A percentile compares a stretch with the other conserved stretches of the same genome.
These are phyloP conservation scores for Gallinago stenura DNA, from an alignment of 2,797 vertebrate genomes.

Conservation along the genomic window DNA sequence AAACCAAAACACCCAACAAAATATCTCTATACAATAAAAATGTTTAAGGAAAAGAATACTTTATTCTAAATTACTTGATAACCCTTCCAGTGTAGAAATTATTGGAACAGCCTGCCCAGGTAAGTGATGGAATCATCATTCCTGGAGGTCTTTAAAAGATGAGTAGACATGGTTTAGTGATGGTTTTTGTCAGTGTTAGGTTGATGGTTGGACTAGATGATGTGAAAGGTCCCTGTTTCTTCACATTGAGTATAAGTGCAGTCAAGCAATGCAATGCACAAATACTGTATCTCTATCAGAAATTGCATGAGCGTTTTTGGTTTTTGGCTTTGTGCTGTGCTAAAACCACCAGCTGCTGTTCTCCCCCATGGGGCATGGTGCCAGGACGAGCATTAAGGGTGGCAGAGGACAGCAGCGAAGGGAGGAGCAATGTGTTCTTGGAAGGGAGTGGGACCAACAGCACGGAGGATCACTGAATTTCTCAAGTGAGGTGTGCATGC, in stretches of 20 bases:
- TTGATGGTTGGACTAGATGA: not conserved
- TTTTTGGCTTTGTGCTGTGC: not conserved
- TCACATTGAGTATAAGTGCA: accelerated
- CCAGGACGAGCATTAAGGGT: not conserved
- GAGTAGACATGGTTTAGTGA: not conserved
- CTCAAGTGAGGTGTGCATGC: not conserved
- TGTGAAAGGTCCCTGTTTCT: not conserved
- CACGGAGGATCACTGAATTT: not conserved
- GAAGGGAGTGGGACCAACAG: not conserved
- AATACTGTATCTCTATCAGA: not conserved
- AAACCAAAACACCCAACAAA: not conserved
- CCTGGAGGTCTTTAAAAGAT: not conserved
- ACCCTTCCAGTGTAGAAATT: not conserved
- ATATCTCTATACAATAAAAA: not conserved
- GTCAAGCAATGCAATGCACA: not conserved
- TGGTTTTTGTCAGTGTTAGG: not conserved
- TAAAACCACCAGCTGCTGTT: not conserved
- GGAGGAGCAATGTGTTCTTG: not conserved
- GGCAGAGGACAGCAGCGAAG: not conserved
- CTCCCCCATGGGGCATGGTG: accelerated
- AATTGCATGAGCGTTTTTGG: accelerated
- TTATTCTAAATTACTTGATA: not conserved
- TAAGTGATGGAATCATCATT: not conserved
- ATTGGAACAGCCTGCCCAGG: not conserved
- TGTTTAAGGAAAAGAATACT: not conserved